A percentile compares a stretch with the other conserved stretches of the same genome.
Evolutionary conservation across 1,140 invertebrate species (phyloP).

Genomic region (Riptortus pedestris): DNA sequence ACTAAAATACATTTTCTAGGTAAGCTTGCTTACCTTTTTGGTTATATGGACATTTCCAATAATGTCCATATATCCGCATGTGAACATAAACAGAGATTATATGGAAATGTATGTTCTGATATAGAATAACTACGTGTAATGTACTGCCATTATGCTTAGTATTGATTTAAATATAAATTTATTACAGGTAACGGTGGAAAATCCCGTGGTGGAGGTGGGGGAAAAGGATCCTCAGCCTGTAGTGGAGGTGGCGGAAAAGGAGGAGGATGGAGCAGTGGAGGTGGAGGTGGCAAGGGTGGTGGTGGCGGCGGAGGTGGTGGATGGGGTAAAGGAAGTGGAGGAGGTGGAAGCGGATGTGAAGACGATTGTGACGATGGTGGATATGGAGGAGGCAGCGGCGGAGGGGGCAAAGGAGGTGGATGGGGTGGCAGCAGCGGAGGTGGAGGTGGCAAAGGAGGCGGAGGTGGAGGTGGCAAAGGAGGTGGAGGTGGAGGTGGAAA

Average conservation of each 20-base stretch:
- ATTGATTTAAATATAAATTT: too few species aligned
- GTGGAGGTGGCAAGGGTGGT: background rate
- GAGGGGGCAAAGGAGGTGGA: background rate
- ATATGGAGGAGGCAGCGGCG: background rate
- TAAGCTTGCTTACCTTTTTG: too few species aligned
- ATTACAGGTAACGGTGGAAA: conserved; percentile 11
- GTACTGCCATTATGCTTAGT: too few species aligned
- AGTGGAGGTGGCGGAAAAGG: background rate
- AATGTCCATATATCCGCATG: too few species aligned
- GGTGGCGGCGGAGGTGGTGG: background rate
- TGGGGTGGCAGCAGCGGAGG: background rate
- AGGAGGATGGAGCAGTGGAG: background rate
- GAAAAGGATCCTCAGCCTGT: background rate
- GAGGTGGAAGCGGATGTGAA: background rate
- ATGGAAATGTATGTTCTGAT: too few species aligned
- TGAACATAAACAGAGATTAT: too few species aligned
- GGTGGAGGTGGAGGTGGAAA: background rate
- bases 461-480: background rate
- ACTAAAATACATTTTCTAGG: too few species aligned
- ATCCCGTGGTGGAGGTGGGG: background rate
- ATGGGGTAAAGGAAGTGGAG: background rate
- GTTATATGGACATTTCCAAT: too few species aligned
- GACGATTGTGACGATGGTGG: background rate
- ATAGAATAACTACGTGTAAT: too few species aligned
- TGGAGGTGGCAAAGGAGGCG: conserved; percentile 6